phyloP scores from a whole-genome alignment of 1,140 invertebrate species.

The Drosophila pallidifrons region DNA sequence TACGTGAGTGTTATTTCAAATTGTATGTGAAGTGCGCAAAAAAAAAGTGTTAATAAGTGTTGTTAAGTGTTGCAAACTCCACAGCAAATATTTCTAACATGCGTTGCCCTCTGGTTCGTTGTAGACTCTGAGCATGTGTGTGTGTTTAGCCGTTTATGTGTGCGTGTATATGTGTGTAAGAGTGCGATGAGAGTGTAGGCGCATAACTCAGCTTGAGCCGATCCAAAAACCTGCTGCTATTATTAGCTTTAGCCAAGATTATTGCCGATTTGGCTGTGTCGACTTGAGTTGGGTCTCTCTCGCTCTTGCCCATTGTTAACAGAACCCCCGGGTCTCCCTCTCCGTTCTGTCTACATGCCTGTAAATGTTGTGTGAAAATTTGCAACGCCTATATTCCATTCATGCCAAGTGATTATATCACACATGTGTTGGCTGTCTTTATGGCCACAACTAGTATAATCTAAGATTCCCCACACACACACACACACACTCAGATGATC shows the following conservation, averaged over 20 bases:
- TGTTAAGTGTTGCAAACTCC: slow-evolving; percentile 16
- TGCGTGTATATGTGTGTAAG: slow-evolving; percentile 23
- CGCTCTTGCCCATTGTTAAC: slow-evolving; percentile 41
- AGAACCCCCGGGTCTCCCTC: not conserved
- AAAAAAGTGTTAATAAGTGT: slow-evolving; percentile 36
- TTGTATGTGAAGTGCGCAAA: slow-evolving; percentile 43
- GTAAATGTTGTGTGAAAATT: slow-evolving; percentile 62
- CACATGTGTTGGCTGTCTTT: slow-evolving; percentile 74
- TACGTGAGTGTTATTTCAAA: slow-evolving; percentile 81
- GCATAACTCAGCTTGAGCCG: slow-evolving; percentile 56
- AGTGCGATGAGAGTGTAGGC: slow-evolving; percentile 48
- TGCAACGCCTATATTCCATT: slow-evolving; percentile 69
- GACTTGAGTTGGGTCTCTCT: slow-evolving; percentile 35
- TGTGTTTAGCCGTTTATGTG: slow-evolving; percentile 4
- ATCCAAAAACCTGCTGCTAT: slow-evolving; percentile 78
- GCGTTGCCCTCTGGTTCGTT: slow-evolving; percentile 55
- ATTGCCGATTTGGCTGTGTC: slow-evolving; percentile 70
- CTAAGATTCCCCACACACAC: slow-evolving; percentile 40
- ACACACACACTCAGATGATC: slow-evolving; percentile 31
- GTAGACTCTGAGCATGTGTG: slow-evolving; percentile 16
- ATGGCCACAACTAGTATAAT: slow-evolving; percentile 73
- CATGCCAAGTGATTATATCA: slow-evolving; percentile 74
- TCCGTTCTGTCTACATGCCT: not conserved
- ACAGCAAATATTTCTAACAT: slow-evolving; percentile 43
- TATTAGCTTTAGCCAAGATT: slow-evolving; percentile 80